phyloP scores from a whole-genome alignment of 2,797 vertebrate genomes.

The Muraenolepis orangiensis region DNA sequence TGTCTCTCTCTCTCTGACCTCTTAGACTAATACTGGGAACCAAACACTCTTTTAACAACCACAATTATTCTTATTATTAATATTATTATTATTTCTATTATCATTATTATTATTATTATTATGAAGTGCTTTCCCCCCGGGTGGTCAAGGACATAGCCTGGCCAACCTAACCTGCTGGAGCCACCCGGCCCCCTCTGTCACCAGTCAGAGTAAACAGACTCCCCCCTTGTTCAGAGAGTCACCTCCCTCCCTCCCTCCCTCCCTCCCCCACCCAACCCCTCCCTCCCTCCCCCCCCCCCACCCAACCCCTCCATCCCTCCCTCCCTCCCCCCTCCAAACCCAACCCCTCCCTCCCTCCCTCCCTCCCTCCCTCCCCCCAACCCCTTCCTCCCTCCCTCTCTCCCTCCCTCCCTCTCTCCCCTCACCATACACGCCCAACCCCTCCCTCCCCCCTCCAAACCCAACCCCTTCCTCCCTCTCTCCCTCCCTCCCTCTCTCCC shows the following conservation, averaged over 20 bases:
- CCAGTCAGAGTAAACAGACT: conserved; percentile 26
- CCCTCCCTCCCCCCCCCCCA: background rate
- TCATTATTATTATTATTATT: no score
- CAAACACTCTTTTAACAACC: background rate
- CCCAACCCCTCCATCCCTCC: background rate
- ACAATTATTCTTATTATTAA: background rate
- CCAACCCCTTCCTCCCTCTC: no score
- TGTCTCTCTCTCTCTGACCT: background rate
- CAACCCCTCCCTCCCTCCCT: background rate
- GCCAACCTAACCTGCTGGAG: background rate
- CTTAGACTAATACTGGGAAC: background rate
- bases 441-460: no score
- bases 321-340: background rate
- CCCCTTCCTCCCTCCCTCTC: no score
- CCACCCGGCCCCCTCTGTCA: background rate
- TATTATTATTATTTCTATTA: background rate
- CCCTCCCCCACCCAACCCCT: background rate
- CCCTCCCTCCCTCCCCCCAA: no score
- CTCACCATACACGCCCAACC: no score
- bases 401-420: no score
- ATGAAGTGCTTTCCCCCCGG: background rate
- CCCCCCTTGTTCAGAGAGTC: background rate
- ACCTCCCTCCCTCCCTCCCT: background rate
- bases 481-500: no score
- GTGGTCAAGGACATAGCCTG: no score